A percentile compares a stretch with the other conserved stretches of the same genome.
These are phyloP conservation scores for Idris sp. DNA, from an alignment of 1,140 invertebrate species.

Conservation along the genomic window DNA sequence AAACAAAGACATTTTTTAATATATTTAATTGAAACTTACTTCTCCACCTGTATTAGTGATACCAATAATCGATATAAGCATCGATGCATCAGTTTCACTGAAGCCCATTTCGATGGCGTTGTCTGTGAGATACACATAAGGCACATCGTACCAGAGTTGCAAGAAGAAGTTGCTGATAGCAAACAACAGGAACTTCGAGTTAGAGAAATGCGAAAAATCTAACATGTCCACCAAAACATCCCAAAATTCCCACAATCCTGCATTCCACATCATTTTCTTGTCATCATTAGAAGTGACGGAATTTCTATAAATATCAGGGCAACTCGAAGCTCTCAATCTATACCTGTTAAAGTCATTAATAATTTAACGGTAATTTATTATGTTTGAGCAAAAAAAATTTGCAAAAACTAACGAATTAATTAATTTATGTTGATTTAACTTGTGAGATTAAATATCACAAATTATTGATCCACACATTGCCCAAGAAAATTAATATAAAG, in stretches of 20 bases:
- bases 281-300: constrained; percentile 92
- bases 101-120: constrained; percentile 85
- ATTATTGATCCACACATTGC: no score
- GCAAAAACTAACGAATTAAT: no score
- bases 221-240: constrained; percentile 87
- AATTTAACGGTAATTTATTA: no score
- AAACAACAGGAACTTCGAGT: constrained; percentile 87
- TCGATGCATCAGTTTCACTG: constrained; percentile 85
- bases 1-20: no score
- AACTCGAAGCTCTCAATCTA: constrained; percentile 88
- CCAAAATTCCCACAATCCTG: constrained; percentile 87
- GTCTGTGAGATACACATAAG: constrained; percentile 91
- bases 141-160: constrained; percentile 93
- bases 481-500: no score
- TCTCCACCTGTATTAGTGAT: constrained; percentile 92
- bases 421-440: no score
- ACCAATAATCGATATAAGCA: constrained; percentile 90
- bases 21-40: no score
- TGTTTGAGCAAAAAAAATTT: no score
- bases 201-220: constrained; percentile 87
- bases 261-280: constrained; percentile 86
- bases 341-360: constrained; percentile 82
- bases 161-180: constrained; percentile 90
- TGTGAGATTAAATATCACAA: no score
- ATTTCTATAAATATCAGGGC: constrained; percentile 92